A percentile compares a stretch with the other conserved stretches of the same genome.
Evolutionary conservation across 1,140 invertebrate species (phyloP).

Genomic region (Drosophila chauvacae): DNA sequence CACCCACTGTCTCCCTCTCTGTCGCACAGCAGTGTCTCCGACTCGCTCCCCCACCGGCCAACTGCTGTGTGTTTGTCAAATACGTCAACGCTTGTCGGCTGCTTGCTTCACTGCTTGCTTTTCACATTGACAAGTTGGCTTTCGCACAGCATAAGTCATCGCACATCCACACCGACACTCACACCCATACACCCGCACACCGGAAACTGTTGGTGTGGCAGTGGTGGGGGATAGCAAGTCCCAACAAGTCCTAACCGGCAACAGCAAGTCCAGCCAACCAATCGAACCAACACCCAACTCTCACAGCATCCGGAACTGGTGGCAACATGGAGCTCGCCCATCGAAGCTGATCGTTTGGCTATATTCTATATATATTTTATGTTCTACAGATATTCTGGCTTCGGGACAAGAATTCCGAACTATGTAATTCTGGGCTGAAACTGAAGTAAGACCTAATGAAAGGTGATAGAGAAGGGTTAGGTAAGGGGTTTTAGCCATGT

Average conservation of each 20-base stretch:
- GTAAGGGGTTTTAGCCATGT: neutral
- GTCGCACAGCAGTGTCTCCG: neutral
- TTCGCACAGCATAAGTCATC: slow-evolving; percentile 56
- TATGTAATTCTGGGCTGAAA: neutral
- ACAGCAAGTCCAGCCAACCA: slow-evolving; percentile 42
- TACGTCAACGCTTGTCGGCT: slow-evolving; percentile 79
- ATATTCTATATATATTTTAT: neutral
- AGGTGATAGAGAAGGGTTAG: neutral
- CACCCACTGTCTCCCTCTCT: neutral
- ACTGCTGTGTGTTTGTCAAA: slow-evolving; percentile 70
- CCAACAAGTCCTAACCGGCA: slow-evolving; percentile 49
- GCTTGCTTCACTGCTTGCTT: slow-evolving; percentile 57
- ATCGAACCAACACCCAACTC: slow-evolving; percentile 36
- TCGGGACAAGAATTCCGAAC: neutral
- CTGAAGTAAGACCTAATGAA: neutral
- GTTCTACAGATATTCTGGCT: neutral
- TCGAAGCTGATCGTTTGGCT: slow-evolving; percentile 11
- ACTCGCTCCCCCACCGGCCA: neutral
- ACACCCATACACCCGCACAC: neutral
- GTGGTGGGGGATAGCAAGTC: slow-evolving; percentile 11
- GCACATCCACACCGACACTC: slow-evolving; percentile 7
- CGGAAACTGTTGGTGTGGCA: slow-evolving; percentile 10
- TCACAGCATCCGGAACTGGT: slow-evolving; percentile 4
- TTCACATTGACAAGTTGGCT: slow-evolving; percentile 80
- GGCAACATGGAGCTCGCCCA: slow-evolving; percentile 17